These are phyloP conservation scores for Dasyurus viverrinus DNA, from an alignment of 2,113 vertebrate species.

Conservation along the genomic window DNA sequence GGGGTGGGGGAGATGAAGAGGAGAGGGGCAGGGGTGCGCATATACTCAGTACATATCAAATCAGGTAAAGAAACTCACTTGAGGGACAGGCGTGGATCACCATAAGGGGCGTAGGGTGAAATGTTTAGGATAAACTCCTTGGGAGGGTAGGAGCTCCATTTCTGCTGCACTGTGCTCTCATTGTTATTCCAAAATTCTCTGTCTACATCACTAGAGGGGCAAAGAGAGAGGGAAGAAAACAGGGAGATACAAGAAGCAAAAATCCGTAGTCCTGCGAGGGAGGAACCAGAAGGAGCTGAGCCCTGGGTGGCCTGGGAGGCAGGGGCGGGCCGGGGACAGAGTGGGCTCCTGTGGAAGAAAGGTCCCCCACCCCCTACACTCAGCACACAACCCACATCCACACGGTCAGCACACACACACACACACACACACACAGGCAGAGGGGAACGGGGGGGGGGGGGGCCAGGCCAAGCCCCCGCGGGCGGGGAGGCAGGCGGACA, in stretches of 20 bases:
- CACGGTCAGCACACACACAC: background rate
- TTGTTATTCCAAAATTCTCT: slow-evolving; percentile 99
- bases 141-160: slow-evolving; percentile 99
- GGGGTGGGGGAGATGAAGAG: slow-evolving; percentile 78
- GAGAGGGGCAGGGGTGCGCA: slow-evolving; percentile 70
- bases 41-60: slow-evolving; percentile 83
- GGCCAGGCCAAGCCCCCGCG: slow-evolving; percentile 50
- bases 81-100: slow-evolving; percentile 99
- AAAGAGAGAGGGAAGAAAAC: slow-evolving; percentile 87
- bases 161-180: slow-evolving; percentile 99
- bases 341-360: slow-evolving; percentile 66
- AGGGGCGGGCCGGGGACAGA: background rate
- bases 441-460: background rate
- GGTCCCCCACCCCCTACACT: background rate
- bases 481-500: slow-evolving; percentile 59
- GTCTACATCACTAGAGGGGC: slow-evolving; percentile 96
- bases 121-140: slow-evolving; percentile 99
- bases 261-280: slow-evolving; percentile 80
- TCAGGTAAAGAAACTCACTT: slow-evolving; percentile 96
- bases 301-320: slow-evolving; percentile 36
- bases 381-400: background rate
- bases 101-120: slow-evolving; percentile 99
- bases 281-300: slow-evolving; percentile 64
- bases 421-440: background rate
- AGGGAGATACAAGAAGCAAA: slow-evolving; percentile 88